Conservation (phyloP, 2,888 invertebrate species). For the Zeuzera pyrina region DNA sequence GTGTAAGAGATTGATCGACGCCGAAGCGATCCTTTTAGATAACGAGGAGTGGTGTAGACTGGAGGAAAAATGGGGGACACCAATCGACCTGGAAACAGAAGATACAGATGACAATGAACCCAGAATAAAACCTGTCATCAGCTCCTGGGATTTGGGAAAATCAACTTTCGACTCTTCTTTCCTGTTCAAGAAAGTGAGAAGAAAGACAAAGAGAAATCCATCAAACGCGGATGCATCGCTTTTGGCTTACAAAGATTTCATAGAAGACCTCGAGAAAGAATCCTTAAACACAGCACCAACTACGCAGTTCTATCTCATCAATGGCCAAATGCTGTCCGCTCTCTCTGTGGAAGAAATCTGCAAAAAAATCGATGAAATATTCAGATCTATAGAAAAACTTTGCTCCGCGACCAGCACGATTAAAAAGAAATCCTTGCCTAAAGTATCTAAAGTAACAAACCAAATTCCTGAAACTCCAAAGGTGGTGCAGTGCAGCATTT, state of each 20-base stretch:
- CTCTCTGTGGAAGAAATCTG: slow-evolving; percentile 53
- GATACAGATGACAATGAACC: slow-evolving; percentile 29
- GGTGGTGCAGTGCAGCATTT: slow-evolving; percentile 48
- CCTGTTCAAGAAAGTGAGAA: slow-evolving; percentile 41
- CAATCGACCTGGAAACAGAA: slow-evolving; percentile 53
- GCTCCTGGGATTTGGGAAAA: slow-evolving; percentile 39
- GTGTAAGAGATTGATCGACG: slow-evolving; percentile 28
- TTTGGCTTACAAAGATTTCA: slow-evolving; percentile 44
- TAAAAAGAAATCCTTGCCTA: slow-evolving; percentile 29
- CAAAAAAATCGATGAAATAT: slow-evolving; percentile 49
- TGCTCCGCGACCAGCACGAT: slow-evolving; percentile 36
- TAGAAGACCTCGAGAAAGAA: slow-evolving; percentile 28
- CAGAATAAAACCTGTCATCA: slow-evolving; percentile 34
- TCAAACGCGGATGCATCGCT: slow-evolving; percentile 27
- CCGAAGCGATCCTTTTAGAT: slow-evolving; percentile 42
- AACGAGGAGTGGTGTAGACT: slow-evolving; percentile 55
- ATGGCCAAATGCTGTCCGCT: slow-evolving; percentile 48
- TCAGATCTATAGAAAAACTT: slow-evolving; percentile 53
- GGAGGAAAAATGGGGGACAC: slow-evolving; percentile 51
- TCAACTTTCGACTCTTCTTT: slow-evolving; percentile 55
- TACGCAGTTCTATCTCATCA: slow-evolving; percentile 39
- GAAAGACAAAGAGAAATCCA: slow-evolving; percentile 35
- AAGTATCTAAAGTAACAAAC: slow-evolving; percentile 7
- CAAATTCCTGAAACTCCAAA: too few species aligned
- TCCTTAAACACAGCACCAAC: slow-evolving; percentile 20